Evolutionary conservation across 2,113 vertebrate species (phyloP).

Genomic region (Poecilia latipinna): DNA sequence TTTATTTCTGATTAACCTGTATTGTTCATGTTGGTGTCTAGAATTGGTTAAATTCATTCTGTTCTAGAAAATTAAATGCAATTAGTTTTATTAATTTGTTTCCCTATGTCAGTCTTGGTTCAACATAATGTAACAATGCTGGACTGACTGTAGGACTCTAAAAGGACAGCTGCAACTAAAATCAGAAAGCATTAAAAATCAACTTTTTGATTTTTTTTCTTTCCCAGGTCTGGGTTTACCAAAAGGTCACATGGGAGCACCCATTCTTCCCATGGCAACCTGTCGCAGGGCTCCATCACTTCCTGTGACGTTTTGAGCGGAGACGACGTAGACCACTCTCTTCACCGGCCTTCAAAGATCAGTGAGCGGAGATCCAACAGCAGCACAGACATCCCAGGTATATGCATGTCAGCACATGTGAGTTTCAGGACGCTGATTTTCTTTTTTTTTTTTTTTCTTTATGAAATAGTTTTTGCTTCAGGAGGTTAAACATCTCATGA

Average conservation of each 20-base stretch:
- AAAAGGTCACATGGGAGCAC: constrained; percentile 82
- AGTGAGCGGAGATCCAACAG: constrained; percentile 86
- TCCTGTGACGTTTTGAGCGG: constrained; percentile 84
- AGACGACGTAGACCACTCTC: constrained; percentile 84
- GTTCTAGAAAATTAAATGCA: constrained; percentile 3
- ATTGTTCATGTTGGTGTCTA: too few species aligned
- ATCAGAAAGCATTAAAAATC: background rate
- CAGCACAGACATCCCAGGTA: constrained; percentile 87
- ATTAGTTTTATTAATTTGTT: too few species aligned
- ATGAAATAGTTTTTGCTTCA: background rate
- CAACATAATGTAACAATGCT: background rate
- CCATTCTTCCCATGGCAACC: constrained; percentile 86
- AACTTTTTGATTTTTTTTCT: constrained; percentile 6
- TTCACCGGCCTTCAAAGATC: constrained; percentile 77
- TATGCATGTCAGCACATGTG: constrained; percentile 44
- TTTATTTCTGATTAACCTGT: too few species aligned
- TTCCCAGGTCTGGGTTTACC: constrained; percentile 80
- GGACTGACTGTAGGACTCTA: background rate
- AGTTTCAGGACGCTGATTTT: background rate
- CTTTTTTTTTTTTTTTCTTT: background rate
- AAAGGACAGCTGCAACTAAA: background rate
- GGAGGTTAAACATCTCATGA: background rate
- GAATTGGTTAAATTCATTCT: background rate
- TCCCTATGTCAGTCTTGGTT: background rate
- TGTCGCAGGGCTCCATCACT: constrained; percentile 83